These are phyloP conservation scores for Platypus cylindrus DNA, from an alignment of 2,888 invertebrate genomes.

Conservation along the genomic window DNA sequence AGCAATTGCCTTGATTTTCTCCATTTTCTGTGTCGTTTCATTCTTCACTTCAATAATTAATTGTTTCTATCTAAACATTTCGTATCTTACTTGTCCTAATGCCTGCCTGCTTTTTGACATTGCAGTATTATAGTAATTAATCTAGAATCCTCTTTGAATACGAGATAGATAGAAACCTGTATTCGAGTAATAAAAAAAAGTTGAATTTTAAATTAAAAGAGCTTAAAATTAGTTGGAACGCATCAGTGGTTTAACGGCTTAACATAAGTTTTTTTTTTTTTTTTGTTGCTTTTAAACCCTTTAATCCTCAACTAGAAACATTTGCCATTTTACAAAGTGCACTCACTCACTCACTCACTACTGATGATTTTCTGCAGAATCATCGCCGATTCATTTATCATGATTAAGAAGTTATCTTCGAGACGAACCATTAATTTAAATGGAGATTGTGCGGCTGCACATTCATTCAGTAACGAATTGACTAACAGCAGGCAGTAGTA, in stretches of 20 bases:
- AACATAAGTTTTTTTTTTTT: constrained; percentile 7
- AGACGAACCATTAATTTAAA: constrained; percentile 23
- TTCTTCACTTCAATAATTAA: too few species aligned
- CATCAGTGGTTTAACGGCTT: constrained; percentile 7
- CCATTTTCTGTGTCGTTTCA: too few species aligned
- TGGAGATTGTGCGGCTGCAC: constrained; percentile 16
- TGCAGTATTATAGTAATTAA: too few species aligned
- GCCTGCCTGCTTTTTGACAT: too few species aligned
- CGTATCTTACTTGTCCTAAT: too few species aligned
- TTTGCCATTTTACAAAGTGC: constrained; percentile 14
- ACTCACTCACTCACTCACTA: too few species aligned
- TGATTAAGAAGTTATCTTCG: constrained; percentile 24
- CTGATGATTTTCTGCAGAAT: constrained; percentile 22
- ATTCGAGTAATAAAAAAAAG: too few species aligned
- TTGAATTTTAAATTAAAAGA: constrained; percentile 13
- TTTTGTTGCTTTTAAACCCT: constrained; percentile 10
- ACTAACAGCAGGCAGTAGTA: too few species aligned
- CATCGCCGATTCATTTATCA: constrained; percentile 24
- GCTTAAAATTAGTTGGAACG: constrained; percentile 8
- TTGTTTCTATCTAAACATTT: too few species aligned
- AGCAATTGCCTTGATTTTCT: too few species aligned
- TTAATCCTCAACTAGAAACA: constrained; percentile 14
- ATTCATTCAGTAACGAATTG: constrained; percentile 15
- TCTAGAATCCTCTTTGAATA: too few species aligned
- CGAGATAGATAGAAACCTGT: too few species aligned